Evolutionary conservation across 2,888 invertebrate species (phyloP), one percentile per base, ranked within the genome.

Genomic region (Latrodectus hesperus): DNA sequence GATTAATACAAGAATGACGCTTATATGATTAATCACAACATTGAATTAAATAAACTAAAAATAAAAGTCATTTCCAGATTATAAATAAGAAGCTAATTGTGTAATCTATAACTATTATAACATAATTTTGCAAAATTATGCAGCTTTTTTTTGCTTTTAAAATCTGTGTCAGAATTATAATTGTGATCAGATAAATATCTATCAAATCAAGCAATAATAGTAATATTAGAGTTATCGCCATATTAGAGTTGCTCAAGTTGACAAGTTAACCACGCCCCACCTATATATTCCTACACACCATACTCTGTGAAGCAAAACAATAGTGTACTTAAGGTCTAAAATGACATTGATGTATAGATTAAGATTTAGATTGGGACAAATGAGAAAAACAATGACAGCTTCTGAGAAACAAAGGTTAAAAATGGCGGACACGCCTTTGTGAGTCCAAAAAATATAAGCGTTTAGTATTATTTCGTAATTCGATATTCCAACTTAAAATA

Each of bases 221-320:
- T 60, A 60, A 60, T 60, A 60, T 60, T 16, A 60, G 60, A 60
- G 60, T 60, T 10, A 60, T 60, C n/a, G 3, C 60, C 60, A 16
- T 60, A n/a, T 60, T 60, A 16, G 10, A 60, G 14, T 60, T 11
- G 60, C 60, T n/a, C n/a, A n/a, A 60, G 10, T 16, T 60, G 60
- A 60, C 60, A 60, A 60, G 60, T 60, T 60, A n/a, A 60, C 60
- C 60, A 60, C 60, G n/a, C 60, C 60, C n/a, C 60, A 16, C 60
- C 12, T 60, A 60, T 60, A 60, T 60, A 60, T 60, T 60, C 60
- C n/a, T n/a, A 60, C n/a, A 60, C 12, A 60, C 60, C 4, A 38
- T 0, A 4, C 12, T n/a, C 9, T 60, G n/a, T 11, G 12, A 60
- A 6, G n/a, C 12, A 55, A 60, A 60, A 60, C 60, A 60, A 60